Evolutionary conservation across 2,113 vertebrate species (phyloP).

Genomic region (Nansenia antarctica): DNA sequence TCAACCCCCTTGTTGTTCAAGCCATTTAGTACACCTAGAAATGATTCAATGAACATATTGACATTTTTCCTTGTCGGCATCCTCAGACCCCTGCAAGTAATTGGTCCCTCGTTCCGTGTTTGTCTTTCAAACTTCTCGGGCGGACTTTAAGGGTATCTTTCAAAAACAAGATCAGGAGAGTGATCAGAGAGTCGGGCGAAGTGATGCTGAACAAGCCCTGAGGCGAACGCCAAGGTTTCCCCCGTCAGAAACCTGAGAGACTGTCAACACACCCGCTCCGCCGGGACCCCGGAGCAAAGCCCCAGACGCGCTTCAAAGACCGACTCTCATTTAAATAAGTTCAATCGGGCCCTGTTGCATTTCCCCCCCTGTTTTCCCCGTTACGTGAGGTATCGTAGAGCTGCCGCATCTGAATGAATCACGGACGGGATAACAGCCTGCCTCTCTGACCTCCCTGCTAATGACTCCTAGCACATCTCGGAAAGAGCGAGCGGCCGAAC

Average conservation of each 20-base stretch:
- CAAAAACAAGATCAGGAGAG: not conserved
- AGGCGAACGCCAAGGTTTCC: slow-evolving; percentile 68
- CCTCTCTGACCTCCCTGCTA: slow-evolving; percentile 43
- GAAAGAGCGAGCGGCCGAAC: slow-evolving; percentile 26
- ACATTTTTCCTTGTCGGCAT: slow-evolving; percentile 16
- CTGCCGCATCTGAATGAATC: slow-evolving; percentile 50
- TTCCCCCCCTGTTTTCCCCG: not conserved
- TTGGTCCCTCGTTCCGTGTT: slow-evolving; percentile 39
- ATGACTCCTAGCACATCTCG: slow-evolving; percentile 53
- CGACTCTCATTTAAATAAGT: slow-evolving; percentile 52
- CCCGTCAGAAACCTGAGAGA: slow-evolving; percentile 68
- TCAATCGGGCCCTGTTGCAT: slow-evolving; percentile 39
- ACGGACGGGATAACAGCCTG: slow-evolving; percentile 40
- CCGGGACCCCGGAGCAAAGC: slow-evolving; percentile 68
- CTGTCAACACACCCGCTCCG: slow-evolving; percentile 56
- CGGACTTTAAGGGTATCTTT: slow-evolving; percentile 68
- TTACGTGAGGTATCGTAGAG: slow-evolving; percentile 32
- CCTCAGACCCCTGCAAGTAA: not conserved
- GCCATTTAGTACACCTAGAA: not conserved
- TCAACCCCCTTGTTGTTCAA: not conserved
- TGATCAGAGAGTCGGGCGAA: slow-evolving; percentile 73
- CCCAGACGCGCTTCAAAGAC: slow-evolving; percentile 64
- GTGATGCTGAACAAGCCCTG: slow-evolving; percentile 70
- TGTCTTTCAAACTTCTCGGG: slow-evolving; percentile 58
- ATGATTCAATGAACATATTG: slow-evolving; percentile 14